Conservation (phyloP, 2,888 invertebrate genomes). For the Diabrotica balteata region DNA sequence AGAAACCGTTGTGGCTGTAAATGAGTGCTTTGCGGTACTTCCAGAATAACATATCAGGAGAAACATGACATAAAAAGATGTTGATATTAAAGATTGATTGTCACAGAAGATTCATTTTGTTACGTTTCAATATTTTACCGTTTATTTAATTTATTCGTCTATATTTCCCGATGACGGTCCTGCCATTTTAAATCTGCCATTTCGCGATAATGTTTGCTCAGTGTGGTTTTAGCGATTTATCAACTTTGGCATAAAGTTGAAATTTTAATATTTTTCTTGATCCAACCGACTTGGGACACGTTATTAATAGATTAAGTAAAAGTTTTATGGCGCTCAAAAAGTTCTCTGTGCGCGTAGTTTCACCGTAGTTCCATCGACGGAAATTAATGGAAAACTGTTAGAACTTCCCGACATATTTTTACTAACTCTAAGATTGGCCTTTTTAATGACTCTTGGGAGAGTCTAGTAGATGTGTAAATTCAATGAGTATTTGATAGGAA, state of each 20-base stretch:
- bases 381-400: conserved; percentile 19
- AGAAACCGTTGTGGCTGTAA: too few relatives aligned
- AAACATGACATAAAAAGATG: too few relatives aligned
- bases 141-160: too few relatives aligned
- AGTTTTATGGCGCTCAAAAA: conserved; percentile 22
- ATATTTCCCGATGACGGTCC: neutral
- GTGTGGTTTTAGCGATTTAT: conserved; percentile 31
- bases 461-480: conserved; percentile 1
- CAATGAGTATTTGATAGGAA: too few relatives aligned
- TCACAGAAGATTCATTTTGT: too few relatives aligned
- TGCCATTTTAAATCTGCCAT: conserved; percentile 5
- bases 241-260: conserved; percentile 21
- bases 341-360: conserved; percentile 15
- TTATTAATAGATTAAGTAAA: conserved; percentile 23
- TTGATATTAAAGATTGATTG: too few relatives aligned
- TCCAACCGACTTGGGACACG: conserved; percentile 15
- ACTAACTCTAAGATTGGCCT: conserved; percentile 7
- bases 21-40: too few relatives aligned
- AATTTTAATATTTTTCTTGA: conserved; percentile 21
- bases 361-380: conserved; percentile 13
- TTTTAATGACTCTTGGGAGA: conserved; percentile 8
- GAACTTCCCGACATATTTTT: conserved; percentile 7
- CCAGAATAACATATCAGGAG: too few relatives aligned
- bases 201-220: conserved; percentile 14
- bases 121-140: too few relatives aligned